Percentiles rank a stretch among this genome's conserved stretches.
Evolutionary conservation across 2,888 invertebrate species (phyloP).

Genomic region (Nymphalis c-album): DNA sequence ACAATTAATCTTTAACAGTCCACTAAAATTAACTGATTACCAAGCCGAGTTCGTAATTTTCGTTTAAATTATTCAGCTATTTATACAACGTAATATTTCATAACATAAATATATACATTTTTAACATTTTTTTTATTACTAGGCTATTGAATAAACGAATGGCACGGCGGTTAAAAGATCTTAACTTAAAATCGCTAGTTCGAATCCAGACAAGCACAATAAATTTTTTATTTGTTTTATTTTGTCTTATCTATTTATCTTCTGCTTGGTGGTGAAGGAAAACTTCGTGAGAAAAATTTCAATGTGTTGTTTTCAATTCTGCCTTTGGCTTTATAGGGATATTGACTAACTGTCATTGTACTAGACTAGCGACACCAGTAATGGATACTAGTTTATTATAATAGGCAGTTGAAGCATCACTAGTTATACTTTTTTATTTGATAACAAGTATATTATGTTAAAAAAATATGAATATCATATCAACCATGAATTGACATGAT

Average conservation of each 20-base stretch:
- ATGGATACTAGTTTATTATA: too few species aligned
- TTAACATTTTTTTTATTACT: not conserved
- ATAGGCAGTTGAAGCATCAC: too few species aligned
- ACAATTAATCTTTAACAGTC: slow-evolving; percentile 33
- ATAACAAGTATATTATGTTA: too few species aligned
- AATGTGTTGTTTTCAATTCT: too few species aligned
- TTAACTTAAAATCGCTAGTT: not conserved
- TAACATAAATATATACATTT: not conserved
- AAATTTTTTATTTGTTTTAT: not conserved
- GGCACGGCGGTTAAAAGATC: not conserved
- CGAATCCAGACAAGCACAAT: not conserved
- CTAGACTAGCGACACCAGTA: too few species aligned
- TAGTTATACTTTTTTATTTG: too few species aligned
- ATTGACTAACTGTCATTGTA: too few species aligned
- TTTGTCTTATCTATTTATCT: not conserved
- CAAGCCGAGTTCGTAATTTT: slow-evolving; percentile 32
- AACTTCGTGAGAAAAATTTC: not conserved
- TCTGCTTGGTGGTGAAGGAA: not conserved
- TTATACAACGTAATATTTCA: slow-evolving; percentile 2
- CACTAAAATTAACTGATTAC: slow-evolving; percentile 37
- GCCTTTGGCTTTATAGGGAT: too few species aligned
- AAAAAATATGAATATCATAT: too few species aligned
- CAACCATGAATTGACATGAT: not conserved
- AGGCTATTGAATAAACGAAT: not conserved
- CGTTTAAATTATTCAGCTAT: slow-evolving; percentile 24